These are phyloP conservation scores for Gisinianus flammeolus DNA, from an alignment of 2,888 invertebrate genomes.

Conservation along the genomic window DNA sequence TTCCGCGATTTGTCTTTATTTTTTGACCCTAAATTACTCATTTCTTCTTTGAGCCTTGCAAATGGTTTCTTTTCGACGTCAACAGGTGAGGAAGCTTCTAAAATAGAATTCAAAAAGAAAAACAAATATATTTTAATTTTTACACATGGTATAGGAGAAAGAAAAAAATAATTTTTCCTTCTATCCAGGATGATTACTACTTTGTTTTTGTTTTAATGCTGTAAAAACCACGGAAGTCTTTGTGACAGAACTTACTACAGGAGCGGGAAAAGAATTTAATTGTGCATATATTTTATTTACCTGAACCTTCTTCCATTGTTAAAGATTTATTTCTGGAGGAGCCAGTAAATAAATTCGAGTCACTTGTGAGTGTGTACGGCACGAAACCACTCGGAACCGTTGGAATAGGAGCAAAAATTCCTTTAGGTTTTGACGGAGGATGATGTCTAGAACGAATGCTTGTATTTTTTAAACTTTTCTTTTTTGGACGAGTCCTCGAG, in stretches of 20 bases:
- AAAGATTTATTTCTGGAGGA: slow-evolving; percentile 56
- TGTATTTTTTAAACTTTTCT: slow-evolving; percentile 55
- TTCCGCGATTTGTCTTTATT: slow-evolving; percentile 54
- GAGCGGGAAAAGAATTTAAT: neutral
- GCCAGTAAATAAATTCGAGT: slow-evolving; percentile 53
- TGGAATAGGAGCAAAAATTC: slow-evolving; percentile 58
- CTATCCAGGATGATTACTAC: no score
- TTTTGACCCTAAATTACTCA: slow-evolving; percentile 48
- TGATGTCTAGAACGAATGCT: slow-evolving; percentile 54
- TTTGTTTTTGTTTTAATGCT: neutral
- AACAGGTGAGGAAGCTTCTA: slow-evolving; percentile 57
- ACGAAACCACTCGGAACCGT: slow-evolving; percentile 57
- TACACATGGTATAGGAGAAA: no score
- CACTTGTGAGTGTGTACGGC: slow-evolving; percentile 55
- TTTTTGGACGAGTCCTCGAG: slow-evolving; percentile 54
- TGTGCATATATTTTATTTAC: slow-evolving; percentile 31
- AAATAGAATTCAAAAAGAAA: slow-evolving; percentile 2
- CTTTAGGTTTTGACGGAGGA: slow-evolving; percentile 52
- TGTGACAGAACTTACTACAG: neutral
- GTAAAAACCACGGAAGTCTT: neutral
- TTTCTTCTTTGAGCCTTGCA: slow-evolving; percentile 47
- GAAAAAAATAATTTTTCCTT: no score
- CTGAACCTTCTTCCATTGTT: slow-evolving; percentile 58
- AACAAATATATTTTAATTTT: neutral
- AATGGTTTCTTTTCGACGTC: slow-evolving; percentile 57